phyloP scores from a whole-genome alignment of 2,797 vertebrate species.

The Catamblyrhynchus diadema region DNA sequence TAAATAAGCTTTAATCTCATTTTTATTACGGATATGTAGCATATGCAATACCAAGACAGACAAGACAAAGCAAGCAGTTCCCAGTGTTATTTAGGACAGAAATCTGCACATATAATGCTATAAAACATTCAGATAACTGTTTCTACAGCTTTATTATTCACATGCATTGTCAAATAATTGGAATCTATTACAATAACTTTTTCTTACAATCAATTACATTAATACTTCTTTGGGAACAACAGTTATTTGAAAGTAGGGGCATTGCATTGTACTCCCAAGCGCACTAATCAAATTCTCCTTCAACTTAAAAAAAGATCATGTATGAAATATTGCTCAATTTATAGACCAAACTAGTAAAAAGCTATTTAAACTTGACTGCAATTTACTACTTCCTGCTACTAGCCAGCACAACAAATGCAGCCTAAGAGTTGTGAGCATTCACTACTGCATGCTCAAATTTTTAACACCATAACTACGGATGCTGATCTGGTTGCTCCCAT shows the following conservation, averaged over 20 bases:
- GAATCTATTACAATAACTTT: neutral
- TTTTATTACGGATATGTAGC: neutral
- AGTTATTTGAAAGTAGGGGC: neutral
- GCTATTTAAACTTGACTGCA: neutral
- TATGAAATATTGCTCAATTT: neutral
- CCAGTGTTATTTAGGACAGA: neutral
- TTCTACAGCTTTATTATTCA: neutral
- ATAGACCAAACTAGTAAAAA: neutral
- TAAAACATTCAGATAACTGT: neutral
- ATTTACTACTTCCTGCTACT: neutral
- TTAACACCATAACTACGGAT: neutral
- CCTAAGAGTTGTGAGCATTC: neutral
- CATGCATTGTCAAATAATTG: neutral
- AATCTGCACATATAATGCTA: neutral
- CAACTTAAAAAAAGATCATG: neutral
- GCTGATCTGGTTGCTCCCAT: fast-evolving
- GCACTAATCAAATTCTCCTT: neutral
- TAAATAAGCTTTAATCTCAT: neutral
- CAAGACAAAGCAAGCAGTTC: neutral
- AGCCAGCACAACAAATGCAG: neutral
- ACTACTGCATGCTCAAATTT: neutral
- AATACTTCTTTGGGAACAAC: neutral
- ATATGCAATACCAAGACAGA: neutral
- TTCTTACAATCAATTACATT: neutral
- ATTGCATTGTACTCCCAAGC: neutral